Evolutionary conservation across 2,113 vertebrate species (phyloP), one percentile per base, ranked within the genome.

Genomic region (Ammodytes dubius): DNA sequence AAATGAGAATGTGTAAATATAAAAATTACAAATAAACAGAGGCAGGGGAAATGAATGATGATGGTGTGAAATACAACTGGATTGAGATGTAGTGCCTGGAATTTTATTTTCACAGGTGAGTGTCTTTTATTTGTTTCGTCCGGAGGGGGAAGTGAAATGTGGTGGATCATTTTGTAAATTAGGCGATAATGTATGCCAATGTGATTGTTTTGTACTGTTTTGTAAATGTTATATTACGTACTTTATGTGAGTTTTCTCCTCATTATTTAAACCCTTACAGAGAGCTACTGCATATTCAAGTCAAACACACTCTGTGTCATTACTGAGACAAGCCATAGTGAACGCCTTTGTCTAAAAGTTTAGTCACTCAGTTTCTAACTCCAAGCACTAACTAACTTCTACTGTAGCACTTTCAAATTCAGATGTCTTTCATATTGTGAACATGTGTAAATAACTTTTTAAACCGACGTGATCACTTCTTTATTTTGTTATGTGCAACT

Each of bases 381-480:
- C 35, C 54, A 68, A 42, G n/a, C 64, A 58, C 56, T 13, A 60
- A 27, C 27, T 27, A 27, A 27, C 27, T 27, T 27, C 27, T 67
- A 79, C 54, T 77, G 54, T 70, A 77, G 85, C 81, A 90, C 87
- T 85, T 90, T 73, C 43, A 15, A 84, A 14, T 50, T 27, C 27
- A 27, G 27, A 27, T 76, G 78, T 63, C 54, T 86, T 91, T 89
- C 83, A 82, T 87, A 77, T 81, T 93, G 88, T 93, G 84, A 91
- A 92, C 83, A 80, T 81, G 70, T 93, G 89, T 93, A 92, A 87
- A 94, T 92, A 91, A 64, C 73, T 53, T 87, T 92, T 82, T 89
- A 82, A 91, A 83, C 56, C 75, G 70, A 85, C 77, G 10, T 47
- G 53, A 77, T 80, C 66, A 42, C 14, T 68, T 84, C n/a, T 67